These are phyloP conservation scores for Gisinianus flammeolus DNA, from an alignment of 2,888 invertebrate species.

Conservation along the genomic window DNA sequence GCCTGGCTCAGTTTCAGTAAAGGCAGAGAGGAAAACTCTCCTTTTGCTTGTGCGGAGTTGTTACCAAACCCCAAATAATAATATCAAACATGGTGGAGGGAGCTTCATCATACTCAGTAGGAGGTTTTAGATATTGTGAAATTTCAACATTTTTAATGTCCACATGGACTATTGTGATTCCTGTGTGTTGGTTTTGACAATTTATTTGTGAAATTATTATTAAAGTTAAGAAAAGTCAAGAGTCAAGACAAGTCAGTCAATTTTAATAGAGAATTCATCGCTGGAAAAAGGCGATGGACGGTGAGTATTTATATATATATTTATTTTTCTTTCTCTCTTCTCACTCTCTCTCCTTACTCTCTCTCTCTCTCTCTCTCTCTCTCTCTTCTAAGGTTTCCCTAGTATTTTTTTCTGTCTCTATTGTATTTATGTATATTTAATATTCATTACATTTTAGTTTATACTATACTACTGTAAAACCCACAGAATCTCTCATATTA, in stretches of 20 bases:
- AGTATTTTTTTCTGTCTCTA: conserved; percentile 4
- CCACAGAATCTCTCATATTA: not conserved
- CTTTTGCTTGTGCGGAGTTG: conserved; percentile 11
- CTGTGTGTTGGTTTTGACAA: conserved; percentile 22
- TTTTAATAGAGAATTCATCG: conserved; percentile 13
- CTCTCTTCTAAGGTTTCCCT: not conserved
- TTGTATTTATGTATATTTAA: not conserved
- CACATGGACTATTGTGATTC: conserved; percentile 32
- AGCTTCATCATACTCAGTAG: conserved; percentile 30
- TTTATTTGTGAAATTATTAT: conserved; percentile 27
- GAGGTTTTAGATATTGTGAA: conserved; percentile 36
- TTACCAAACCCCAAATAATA: conserved; percentile 34
- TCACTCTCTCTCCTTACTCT: not conserved
- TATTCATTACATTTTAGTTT: not conserved
- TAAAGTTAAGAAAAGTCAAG: not conserved
- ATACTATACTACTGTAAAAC: not conserved
- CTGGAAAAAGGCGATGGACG: conserved; percentile 37
- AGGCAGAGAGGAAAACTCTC: too few species aligned
- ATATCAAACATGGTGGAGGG: conserved; percentile 37
- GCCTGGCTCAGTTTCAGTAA: not conserved
- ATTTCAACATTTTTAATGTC: conserved; percentile 22
- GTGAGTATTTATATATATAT: conserved; percentile 12
- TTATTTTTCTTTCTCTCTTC: not conserved
- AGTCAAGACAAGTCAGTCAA: not conserved
- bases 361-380: not conserved